Base-by-base conservation (phyloP, 2,888 invertebrate genomes). In the Ypsolopha sequella region DNA sequence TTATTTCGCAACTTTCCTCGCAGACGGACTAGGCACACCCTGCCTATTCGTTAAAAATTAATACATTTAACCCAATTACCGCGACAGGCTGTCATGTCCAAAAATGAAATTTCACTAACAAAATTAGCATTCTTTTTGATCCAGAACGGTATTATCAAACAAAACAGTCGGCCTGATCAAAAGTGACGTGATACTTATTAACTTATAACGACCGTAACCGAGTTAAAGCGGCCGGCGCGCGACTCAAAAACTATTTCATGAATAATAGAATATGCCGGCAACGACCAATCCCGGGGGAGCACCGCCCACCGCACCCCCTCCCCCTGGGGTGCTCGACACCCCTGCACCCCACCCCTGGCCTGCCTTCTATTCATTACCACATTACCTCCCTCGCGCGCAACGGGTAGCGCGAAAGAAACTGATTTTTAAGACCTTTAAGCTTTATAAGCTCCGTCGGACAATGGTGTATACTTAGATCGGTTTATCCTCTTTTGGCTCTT, bases 201-300 rank as follows among this genome's bases (percentile, higher is more conserved):
- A 69, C 75, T 86, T 85, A 80, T 68, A 59, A 58, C 58, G 60
- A 61, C 64, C 66, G 69, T 85, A 85, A 84, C 75, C 66, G 69
- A 70, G 75, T 84, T 85, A 84, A 70, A 68, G 69, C 76, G 76
- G 75, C 74, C 75, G 76, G 70, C 76, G 81, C 73, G 81, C 79
- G 80, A 81, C 81, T 86, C 82, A 85, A 86, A 86, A 86, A 86
- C 86, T 86, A 86, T 86, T 85, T 84, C 84, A 84, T 86, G 86
- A 85, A 86, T 86, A 85, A 85, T 86, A 86, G 82, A 86, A 85
- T 78, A 76, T 73, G 74, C 75, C 69, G 71, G 66, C 79, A 36
- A 13, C 43, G 81, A 70, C 85, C 85, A 85, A 84, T 85, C 86
- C 86, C 85, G 51, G 62, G 85, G 82, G 84, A 78, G 77, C 74